Percentiles rank a stretch among this genome's conserved stretches.
These are phyloP conservation scores for Anableps anableps DNA, from an alignment of 2,797 vertebrate genomes.

Conservation along the genomic window DNA sequence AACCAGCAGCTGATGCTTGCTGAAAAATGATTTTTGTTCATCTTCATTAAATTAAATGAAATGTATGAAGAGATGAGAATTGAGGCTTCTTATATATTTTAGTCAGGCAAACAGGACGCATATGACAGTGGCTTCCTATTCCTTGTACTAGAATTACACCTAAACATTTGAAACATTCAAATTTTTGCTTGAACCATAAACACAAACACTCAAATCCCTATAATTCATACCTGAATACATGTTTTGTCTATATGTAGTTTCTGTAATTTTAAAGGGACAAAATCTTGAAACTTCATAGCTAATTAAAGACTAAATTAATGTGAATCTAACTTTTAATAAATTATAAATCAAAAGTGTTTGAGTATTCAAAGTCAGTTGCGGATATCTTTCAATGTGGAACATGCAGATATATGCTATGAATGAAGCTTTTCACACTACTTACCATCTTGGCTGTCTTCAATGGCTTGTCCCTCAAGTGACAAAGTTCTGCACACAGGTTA, in stretches of 20 bases:
- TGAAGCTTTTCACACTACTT: conserved; percentile 11
- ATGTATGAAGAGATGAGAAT: not conserved
- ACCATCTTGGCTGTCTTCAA: conserved; percentile 67
- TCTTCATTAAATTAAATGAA: not conserved
- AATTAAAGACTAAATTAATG: not conserved
- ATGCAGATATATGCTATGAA: not conserved
- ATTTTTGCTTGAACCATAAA: not conserved
- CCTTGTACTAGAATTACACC: not conserved
- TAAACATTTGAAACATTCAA: not conserved
- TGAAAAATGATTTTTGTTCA: not conserved
- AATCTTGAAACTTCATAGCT: not conserved
- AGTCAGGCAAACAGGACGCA: not conserved
- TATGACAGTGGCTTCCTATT: not conserved
- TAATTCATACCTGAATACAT: not conserved
- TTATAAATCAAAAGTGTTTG: not conserved
- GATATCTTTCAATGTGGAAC: not conserved
- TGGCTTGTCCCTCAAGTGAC: conserved; percentile 30
- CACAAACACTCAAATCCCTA: not conserved
- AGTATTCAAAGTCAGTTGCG: not conserved
- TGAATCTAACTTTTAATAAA: not conserved
- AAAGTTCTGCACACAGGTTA: conserved; percentile 28
- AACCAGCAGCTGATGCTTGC: not conserved
- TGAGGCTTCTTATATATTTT: not conserved
- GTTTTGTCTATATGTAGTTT: not conserved
- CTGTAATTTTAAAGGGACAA: not conserved